Evolutionary conservation across 2,888 invertebrate species (phyloP), one percentile per base, ranked within the genome.

Genomic region (Hyppa rectilinea): DNA sequence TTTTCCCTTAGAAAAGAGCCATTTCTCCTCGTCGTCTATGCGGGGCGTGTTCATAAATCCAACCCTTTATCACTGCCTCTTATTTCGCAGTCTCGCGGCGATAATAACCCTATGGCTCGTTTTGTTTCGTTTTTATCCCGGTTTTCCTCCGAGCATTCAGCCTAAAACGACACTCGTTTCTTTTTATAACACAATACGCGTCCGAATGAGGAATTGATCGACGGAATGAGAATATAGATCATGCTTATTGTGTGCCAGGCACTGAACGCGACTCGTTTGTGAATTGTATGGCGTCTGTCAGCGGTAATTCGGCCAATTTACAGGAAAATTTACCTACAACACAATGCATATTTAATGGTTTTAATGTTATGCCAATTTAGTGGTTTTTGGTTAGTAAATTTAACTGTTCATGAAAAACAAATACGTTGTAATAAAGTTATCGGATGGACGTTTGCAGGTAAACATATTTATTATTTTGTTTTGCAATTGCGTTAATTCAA

Each of bases 31-130:
- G 91, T 90, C 90, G 81, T 72, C 82, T 78, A 75, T 77, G 78
- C 82, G 87, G 83, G 86, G 87, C 85, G 84, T 89, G 88, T 88
- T 87, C 90, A 90, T 91, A 91, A 90, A 91, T 91, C 89, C 87
- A 90, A 89, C 90, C 92, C 91, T 93, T 93, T 93, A 93, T 91
- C 91, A 88, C 86, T 79, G 72, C 88, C 87, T 89, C 89, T 90
- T 91, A 90, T 91, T 89, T 91, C 87, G 81, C 85, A 87, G 82
- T 82, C 80, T 84, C 72, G 83, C 81, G 81, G 84, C 85, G 88
- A 91, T 93, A 92, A 93, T 93, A 92, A 89, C 88, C 85, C 87
- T 82, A 89, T 89, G 88, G 90, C 83, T 83, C 87, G 86, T 89
- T 91, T 89, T 90, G 87, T 88, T 86, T 87, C 88, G 81, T 83